These are phyloP conservation scores for Mycalesis mineus DNA, from an alignment of 2,888 invertebrate genomes.

Conservation along the genomic window DNA sequence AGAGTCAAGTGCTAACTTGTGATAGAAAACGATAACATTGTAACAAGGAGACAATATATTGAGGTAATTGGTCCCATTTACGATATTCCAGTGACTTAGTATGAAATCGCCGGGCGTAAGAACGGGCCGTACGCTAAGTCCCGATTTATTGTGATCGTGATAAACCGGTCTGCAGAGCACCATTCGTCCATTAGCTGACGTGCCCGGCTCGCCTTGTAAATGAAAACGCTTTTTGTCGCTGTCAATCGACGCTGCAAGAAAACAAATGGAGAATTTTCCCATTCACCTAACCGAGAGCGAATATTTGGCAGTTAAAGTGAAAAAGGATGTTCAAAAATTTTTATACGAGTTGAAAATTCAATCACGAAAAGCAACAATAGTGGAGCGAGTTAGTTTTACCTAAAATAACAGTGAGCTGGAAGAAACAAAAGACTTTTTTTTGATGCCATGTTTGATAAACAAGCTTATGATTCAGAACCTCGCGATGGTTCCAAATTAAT, in stretches of 20 bases:
- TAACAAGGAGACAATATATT: not conserved
- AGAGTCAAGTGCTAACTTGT: no score
- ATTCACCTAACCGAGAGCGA: conserved; percentile 22
- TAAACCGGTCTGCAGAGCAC: conserved; percentile 58
- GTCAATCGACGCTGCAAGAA: conserved; percentile 31
- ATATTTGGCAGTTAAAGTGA: conserved; percentile 20
- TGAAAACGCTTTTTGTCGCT: conserved; percentile 44
- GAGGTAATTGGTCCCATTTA: conserved; percentile 6
- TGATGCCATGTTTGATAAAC: no score
- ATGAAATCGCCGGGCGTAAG: conserved; percentile 44
- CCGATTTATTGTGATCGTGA: conserved; percentile 67
- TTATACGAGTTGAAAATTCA: conserved; percentile 8
- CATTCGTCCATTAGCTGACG: conserved; percentile 58
- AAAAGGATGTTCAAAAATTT: conserved; percentile 8
- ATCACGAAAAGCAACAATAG: conserved; percentile 2
- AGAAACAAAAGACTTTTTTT: no score
- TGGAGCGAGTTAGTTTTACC: not conserved
- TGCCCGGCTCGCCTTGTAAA: conserved; percentile 39
- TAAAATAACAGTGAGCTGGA: not conserved
- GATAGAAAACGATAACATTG: no score
- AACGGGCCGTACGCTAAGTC: conserved; percentile 44
- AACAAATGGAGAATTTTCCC: conserved; percentile 28
- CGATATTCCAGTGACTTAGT: conserved; percentile 26
- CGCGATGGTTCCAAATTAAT: no score
- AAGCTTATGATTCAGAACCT: no score